Evolutionary conservation across 2,888 invertebrate genomes (phyloP), one percentile per base, ranked within the genome.

Genomic region (Ophion costatus): DNA sequence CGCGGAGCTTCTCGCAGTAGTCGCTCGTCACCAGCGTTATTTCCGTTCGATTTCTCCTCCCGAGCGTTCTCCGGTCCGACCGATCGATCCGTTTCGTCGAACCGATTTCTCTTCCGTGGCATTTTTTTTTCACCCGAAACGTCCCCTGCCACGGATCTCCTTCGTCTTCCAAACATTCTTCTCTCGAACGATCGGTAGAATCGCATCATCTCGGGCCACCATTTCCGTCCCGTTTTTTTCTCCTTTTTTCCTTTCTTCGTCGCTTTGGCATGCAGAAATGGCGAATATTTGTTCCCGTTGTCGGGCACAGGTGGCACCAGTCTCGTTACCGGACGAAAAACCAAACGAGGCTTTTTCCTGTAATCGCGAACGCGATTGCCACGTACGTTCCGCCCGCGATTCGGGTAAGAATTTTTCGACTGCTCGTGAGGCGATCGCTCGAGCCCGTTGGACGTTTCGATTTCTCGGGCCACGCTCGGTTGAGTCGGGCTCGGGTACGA

Each of bases 31-130:
- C 66, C 67, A 57, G 14, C 11, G 9, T 10, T 64, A 64, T 29
- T 17, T 17, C 17, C 64, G 61, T 80, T 17, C 56, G 38, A 70
- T 59, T 83, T 85, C 67, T 71, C 85, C 88, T 85, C 85, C 85
- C 74, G 87, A 88, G 45, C 90, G 92, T 70, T 71, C 61, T 69
- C 89, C 92, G 88, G 82, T 91, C 51, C 94, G 94, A 84, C 91
- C 93, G 92, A 94, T 94, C 76, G 82, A 74, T 94, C 94, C 1
- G 91, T 87, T 73, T 94, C 63, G 33, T 29, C 64, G 29, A 76
- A 51, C 5, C 81, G 73, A 81, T 87, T 80, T 80, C 87, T 84
- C 82, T 85, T 71, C 56, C 17, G 24, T 57, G 67, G 59, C 42
- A 17, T 71, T 66, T 79, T 61, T 70, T 75, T 84, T 81, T 87